Evolutionary conservation across 2,113 vertebrate genomes (phyloP), one percentile per base, ranked within the genome.

Genomic region (Thermophis baileyi): DNA sequence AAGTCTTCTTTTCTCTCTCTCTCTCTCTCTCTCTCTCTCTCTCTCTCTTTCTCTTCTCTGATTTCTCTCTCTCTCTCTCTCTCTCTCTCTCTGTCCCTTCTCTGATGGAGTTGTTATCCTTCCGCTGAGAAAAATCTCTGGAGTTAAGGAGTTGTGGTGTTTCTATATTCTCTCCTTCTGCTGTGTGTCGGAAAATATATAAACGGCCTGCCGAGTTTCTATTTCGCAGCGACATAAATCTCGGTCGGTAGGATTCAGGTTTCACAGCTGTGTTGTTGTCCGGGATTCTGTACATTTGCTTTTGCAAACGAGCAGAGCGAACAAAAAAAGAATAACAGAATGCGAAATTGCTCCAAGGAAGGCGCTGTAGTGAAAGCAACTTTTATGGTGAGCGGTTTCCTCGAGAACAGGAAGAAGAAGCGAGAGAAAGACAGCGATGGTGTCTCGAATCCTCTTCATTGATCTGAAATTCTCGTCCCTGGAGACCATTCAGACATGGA

Each of bases 211-310:
- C 89, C 63, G 85, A 85, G 0, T 91, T 57, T 87, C 30, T 91
- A 46, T 91, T 94, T 49, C n/a, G 25, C 94, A 87, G 51, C 1
- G 90, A 81, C 40, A 91, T 93, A 86, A 81, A 94, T 93, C 93
- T 92, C 91, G 46, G 89, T 63, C 3, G 4, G 89, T 89, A 93
- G 44, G 30, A 2, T 95, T 81, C 51, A 0, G 53, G 25, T 96
- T 89, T 60, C 95, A 86, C 95, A 96, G 96, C 94, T 96, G 95
- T 94, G 94, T 93, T 95, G 57, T 94, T 91, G 55, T 51, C n/a
- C 0, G 85, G 55, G 24, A 89, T 92, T 90, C 93, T 87, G 88
- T 94, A 8, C 91, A 54, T 47, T 47, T 47, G 47, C 94, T 96
- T 96, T 95, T 94, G 93, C 93, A 95, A 90, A 91, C 92, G 88